A percentile compares a stretch with the other conserved stretches of the same genome.
phyloP scores from a whole-genome alignment of 2,797 vertebrate genomes.

The Anguilla marmorata region DNA sequence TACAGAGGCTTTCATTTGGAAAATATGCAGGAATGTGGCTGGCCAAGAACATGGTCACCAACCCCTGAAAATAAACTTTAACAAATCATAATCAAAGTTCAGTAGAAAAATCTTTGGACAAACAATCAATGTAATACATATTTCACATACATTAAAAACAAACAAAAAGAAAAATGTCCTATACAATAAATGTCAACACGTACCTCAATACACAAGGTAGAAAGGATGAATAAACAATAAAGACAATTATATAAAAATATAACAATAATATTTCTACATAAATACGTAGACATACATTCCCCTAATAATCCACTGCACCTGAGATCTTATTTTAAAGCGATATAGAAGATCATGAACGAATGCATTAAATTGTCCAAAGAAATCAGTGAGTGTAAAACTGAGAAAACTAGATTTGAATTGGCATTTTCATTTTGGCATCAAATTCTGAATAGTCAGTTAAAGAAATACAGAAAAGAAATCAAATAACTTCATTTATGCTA shows the following conservation, averaged over 20 bases:
- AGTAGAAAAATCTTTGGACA: constrained; percentile 26
- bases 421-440: neutral
- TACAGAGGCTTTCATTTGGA: neutral
- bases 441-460: neutral
- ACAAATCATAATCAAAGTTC: neutral
- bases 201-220: neutral
- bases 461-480: neutral
- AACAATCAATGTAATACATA: constrained; percentile 14
- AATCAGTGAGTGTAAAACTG: constrained; percentile 30
- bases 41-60: neutral
- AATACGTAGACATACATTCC: constrained; percentile 54
- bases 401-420: constrained; percentile 9
- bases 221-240: constrained; percentile 47
- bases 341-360: constrained; percentile 52
- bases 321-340: constrained; percentile 51
- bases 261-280: constrained; percentile 38
- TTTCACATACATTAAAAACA: constrained; percentile 16
- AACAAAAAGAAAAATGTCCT: neutral
- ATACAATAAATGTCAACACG: neutral
- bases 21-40: neutral
- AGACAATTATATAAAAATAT: neutral
- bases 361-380: constrained; percentile 41
- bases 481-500: constrained; percentile 19
- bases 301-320: constrained; percentile 63
- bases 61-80: neutral